Percentiles rank a stretch among this genome's conserved stretches.
phyloP scores from a whole-genome alignment of 2,888 invertebrate species.

The Glomeris marginata region DNA sequence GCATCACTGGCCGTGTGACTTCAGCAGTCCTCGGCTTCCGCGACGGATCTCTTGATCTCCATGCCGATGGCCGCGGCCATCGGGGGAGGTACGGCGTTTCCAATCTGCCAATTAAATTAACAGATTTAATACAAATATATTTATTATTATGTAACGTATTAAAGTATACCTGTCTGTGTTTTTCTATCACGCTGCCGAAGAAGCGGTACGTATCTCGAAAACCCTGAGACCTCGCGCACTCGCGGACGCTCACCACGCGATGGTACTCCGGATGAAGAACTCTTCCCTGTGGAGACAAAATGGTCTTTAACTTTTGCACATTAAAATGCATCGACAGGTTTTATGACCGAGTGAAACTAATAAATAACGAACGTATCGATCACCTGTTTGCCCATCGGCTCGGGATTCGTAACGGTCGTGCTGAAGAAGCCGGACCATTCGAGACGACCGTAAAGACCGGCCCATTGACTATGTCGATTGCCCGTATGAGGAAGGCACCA shows the following conservation, averaged over 20 bases:
- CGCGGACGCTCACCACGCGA: conserved; percentile 69
- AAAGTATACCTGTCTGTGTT: conserved; percentile 49
- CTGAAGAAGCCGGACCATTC: conserved; percentile 73
- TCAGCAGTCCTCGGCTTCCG: no score
- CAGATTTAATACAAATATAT: neutral
- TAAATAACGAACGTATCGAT: neutral
- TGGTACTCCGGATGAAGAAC: conserved; percentile 65
- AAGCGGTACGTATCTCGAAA: conserved; percentile 63
- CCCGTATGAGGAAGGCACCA: conserved; percentile 81
- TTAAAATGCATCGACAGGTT: neutral
- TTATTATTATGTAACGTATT: neutral
- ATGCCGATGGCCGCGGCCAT: conserved; percentile 57
- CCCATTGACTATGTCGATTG: conserved; percentile 72
- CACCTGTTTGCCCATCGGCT: conserved; percentile 77
- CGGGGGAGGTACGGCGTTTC: conserved; percentile 77
- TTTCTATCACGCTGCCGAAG: conserved; percentile 56
- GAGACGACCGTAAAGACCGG: conserved; percentile 63
- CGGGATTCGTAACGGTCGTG: conserved; percentile 66
- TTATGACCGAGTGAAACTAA: no score
- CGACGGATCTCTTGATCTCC: conserved; percentile 38
- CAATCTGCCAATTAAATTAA: conserved; percentile 35
- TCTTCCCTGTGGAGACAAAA: conserved; percentile 45
- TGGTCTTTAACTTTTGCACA: neutral
- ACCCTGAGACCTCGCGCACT: conserved; percentile 74
- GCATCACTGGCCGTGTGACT: no score